Evolutionary conservation across 2,113 vertebrate genomes (phyloP), one percentile per base, ranked within the genome.

Genomic region (Odocoileus virginianus): DNA sequence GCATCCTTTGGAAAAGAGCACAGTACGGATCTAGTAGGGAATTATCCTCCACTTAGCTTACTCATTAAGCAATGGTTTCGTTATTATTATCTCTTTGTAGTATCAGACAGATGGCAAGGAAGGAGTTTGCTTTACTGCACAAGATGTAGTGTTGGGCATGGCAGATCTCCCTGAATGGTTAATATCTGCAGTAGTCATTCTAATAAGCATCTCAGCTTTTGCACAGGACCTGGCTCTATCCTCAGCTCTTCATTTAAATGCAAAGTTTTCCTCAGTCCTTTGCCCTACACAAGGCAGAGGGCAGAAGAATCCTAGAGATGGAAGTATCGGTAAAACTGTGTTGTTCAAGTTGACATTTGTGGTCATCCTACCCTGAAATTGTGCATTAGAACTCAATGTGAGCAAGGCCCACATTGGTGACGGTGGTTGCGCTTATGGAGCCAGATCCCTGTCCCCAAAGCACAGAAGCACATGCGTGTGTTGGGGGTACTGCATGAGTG

Each of bases 11-110:
- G 96, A 90, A 95, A 98, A 98, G 88, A 92, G 96, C 61, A 95
- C 89, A 93, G 93, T 25, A 7, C 81, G 57, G 87, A 96, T 94
- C 98, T 97, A 93, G 94, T 60, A 82, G 97, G 97, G 87, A 94
- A 87, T 97, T 97, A 90, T 84, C 61, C 87, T 97, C 95, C 94
- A 94, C 85, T 96, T 97, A 93, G 50, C 96, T 98, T 98, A 90
- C 96, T 98, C 98, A 96, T 98, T 98, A 97, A 97, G 95, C 94
- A 92, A 93, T 95, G 94, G 71, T 64, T 97, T 98, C 95, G 95
- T 98, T 98, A 91, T 47, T 95, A 90, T 82, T 97, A 97, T 92
- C 87, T 98, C 94, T 97, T 92, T 95, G 89, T 93, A 97, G 91
- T 89, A 67, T 8, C 84, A 97, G 97, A 98, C 74, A 94, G 64